phyloP scores from a whole-genome alignment of 2,113 vertebrate genomes.

The Collichthys lucidus region DNA sequence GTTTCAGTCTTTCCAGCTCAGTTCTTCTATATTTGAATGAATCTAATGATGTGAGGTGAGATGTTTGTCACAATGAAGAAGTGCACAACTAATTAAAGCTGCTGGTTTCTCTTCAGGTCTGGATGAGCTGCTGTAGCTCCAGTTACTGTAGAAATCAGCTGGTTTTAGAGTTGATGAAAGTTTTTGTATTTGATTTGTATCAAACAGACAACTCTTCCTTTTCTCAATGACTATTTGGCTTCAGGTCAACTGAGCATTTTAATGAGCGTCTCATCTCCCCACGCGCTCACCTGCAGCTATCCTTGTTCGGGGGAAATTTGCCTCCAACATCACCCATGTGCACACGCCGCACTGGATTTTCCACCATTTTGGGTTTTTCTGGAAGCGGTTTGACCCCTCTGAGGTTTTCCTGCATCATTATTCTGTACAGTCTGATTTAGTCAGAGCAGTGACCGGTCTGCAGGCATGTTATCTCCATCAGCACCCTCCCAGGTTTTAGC shows the following conservation, averaged over 20 bases:
- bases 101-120: background rate
- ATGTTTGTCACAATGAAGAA: background rate
- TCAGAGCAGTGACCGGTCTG: background rate
- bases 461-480: background rate
- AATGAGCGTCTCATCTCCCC: background rate
- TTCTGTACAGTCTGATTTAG: conserved; percentile 14
- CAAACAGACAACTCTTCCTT: conserved; percentile 19
- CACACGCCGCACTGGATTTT: conserved; percentile 28
- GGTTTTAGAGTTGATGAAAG: background rate
- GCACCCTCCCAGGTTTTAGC: background rate
- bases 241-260: background rate
- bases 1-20: background rate
- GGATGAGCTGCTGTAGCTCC: background rate
- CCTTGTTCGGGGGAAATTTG: conserved; percentile 19
- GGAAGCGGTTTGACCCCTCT: conserved; percentile 23
- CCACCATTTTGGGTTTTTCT: conserved; percentile 16
- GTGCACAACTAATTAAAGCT: background rate
- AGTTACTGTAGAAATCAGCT: background rate
- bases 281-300: conserved; percentile 7
- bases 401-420: background rate
- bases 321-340: conserved; percentile 23
- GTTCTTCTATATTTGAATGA: background rate
- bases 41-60: background rate
- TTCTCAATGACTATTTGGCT: background rate
- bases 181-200: background rate